Percentiles rank a stretch among this genome's conserved stretches.
Conservation (phyloP, 2,797 vertebrate species). For the Pangasius sanitwongsei region DNA sequence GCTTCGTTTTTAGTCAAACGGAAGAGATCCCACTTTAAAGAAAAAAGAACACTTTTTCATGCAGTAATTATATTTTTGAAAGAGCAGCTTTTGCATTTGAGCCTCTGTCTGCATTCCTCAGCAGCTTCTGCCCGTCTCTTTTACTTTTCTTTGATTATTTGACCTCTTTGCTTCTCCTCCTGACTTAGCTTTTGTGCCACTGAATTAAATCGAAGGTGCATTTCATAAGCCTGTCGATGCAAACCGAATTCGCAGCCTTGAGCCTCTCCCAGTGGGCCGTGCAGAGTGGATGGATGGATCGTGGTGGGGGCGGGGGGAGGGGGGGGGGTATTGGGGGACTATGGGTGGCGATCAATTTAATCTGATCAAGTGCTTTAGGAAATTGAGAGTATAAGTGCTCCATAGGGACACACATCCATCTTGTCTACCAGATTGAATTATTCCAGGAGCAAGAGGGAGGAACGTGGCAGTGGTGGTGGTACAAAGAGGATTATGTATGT, state of each 20-base stretch:
- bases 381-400: slow-evolving; percentile 83
- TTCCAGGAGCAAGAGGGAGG: slow-evolving; percentile 51
- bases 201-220: slow-evolving; percentile 63
- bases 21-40: background rate
- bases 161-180: slow-evolving; percentile 53
- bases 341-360: slow-evolving; percentile 77
- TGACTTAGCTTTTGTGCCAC: slow-evolving; percentile 37
- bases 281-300: background rate
- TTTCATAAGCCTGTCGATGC: slow-evolving; percentile 81
- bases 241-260: slow-evolving; percentile 72
- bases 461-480: slow-evolving; percentile 53
- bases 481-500: slow-evolving; percentile 53
- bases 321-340: slow-evolving; percentile 36
- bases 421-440: slow-evolving; percentile 84
- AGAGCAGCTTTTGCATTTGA: background rate
- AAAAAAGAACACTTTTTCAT: background rate
- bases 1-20: background rate
- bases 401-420: slow-evolving; percentile 80
- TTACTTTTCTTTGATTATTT: background rate
- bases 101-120: slow-evolving; percentile 10
- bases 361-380: slow-evolving; percentile 86
- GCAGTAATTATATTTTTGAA: background rate
- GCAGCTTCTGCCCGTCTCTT: background rate
- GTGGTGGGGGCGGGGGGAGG: background rate
- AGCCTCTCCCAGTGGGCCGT: slow-evolving; percentile 53